These are phyloP conservation scores for Machimus atricapillus DNA, from an alignment of 2,888 invertebrate genomes.

Conservation along the genomic window DNA sequence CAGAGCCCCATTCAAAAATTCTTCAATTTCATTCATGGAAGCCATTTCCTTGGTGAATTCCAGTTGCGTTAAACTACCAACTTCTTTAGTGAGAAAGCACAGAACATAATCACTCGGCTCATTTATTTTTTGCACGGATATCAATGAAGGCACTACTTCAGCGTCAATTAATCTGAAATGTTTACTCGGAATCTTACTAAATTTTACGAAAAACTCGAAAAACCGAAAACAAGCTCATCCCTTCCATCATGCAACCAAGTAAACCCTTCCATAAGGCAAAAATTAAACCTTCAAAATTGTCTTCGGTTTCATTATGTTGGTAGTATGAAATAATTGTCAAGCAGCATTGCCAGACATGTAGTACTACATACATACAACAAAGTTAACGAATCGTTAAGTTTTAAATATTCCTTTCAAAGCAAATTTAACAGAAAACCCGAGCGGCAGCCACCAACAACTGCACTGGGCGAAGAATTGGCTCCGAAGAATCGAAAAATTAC, in stretches of 20 bases:
- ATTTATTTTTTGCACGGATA: neutral
- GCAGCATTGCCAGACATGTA: neutral
- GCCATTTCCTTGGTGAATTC: slow-evolving; percentile 50
- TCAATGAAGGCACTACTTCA: neutral
- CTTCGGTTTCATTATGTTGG: neutral
- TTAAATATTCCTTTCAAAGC: too few species aligned
- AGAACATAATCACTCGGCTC: neutral
- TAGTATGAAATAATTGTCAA: neutral
- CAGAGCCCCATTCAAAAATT: slow-evolving; percentile 82
- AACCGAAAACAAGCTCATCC: neutral
- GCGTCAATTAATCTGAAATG: neutral
- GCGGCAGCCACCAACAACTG: too few species aligned
- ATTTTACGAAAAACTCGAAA: neutral
- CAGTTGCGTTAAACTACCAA: neutral
- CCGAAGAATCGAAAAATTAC: too few species aligned
- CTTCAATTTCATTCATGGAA: slow-evolving; percentile 76
- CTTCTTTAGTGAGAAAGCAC: neutral
- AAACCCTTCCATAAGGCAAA: neutral
- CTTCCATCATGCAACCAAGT: neutral
- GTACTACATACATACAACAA: neutral
- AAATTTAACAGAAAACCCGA: too few species aligned
- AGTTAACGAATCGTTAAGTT: neutral
- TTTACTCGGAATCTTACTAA: neutral
- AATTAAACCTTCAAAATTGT: neutral
- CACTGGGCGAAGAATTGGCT: too few species aligned